Conservation (phyloP, 2,888 invertebrate species). For the Galerucella calmariensis region DNA sequence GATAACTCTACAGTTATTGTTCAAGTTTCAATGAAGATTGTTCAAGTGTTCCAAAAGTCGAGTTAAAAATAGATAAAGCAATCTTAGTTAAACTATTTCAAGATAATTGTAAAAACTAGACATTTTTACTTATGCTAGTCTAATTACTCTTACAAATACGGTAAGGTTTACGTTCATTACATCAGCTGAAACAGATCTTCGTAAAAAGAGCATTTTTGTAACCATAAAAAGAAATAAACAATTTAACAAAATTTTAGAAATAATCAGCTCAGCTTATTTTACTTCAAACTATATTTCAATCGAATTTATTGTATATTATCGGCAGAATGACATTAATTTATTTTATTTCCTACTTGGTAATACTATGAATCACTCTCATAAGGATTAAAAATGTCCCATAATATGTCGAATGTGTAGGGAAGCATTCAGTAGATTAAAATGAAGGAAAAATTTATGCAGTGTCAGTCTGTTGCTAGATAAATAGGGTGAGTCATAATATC, state of each 20-base stretch:
- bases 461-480: constrained; percentile 8
- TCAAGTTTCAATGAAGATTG: too few species aligned
- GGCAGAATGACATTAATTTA: not conserved
- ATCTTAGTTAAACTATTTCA: not conserved
- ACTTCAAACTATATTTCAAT: not conserved
- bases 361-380: not conserved
- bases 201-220: not conserved
- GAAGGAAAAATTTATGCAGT: constrained; percentile 10
- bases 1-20: too few species aligned
- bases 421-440: constrained; percentile 7
- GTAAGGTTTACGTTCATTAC: not conserved
- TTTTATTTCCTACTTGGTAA: not conserved
- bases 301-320: not conserved
- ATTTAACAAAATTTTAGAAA: constrained; percentile 6
- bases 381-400: constrained; percentile 5
- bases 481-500: constrained; percentile 18
- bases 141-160: not conserved
- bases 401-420: not conserved
- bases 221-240: constrained; percentile 4
- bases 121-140: not conserved
- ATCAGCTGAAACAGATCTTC: not conserved
- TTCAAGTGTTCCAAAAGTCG: too few species aligned
- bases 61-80: too few species aligned
- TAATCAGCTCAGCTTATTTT: not conserved
- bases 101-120: not conserved